Conservation (phyloP, 2,888 invertebrate species). For the Drosophila fulvimacula region DNA sequence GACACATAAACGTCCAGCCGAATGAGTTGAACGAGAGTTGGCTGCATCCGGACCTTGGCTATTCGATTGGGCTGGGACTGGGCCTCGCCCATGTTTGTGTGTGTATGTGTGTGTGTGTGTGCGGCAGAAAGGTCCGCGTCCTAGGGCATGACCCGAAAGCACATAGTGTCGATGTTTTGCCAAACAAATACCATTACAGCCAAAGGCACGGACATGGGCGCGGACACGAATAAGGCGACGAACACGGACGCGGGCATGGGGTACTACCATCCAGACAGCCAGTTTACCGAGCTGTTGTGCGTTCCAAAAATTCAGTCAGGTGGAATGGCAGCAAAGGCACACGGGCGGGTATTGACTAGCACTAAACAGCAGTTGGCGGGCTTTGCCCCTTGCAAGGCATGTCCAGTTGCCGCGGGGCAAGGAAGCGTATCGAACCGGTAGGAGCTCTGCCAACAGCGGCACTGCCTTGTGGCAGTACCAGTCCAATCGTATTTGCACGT, state of each 20-base stretch:
- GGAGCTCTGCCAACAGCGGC: constrained; percentile 20
- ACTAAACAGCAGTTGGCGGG: constrained; percentile 25
- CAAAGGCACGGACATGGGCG: constrained; percentile 1
- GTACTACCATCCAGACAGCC: constrained; percentile 5
- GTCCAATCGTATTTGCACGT: constrained; percentile 52
- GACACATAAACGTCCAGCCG: constrained; percentile 57
- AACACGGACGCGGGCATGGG: constrained; percentile 1
- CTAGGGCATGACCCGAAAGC: constrained; percentile 23
- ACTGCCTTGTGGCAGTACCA: constrained; percentile 17
- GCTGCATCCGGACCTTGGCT: constrained; percentile 43
- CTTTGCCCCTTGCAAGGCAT: not conserved
- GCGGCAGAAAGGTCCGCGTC: constrained; percentile 12
- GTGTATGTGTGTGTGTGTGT: not conserved
- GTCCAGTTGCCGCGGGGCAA: constrained; percentile 13
- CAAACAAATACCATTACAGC: constrained; percentile 29
- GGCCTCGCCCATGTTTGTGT: not conserved
- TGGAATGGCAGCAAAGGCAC: constrained; percentile 50
- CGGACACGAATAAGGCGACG: not conserved
- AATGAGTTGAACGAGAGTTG: constrained; percentile 45
- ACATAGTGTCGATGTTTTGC: constrained; percentile 37
- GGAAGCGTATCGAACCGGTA: constrained; percentile 32
- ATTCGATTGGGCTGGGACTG: constrained; percentile 22
- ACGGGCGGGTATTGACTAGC: constrained; percentile 33
- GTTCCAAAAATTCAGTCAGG: constrained; percentile 67
- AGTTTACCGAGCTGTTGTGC: constrained; percentile 50